Conservation (phyloP, 2,113 vertebrate species). For the Sigmodon hispidus region DNA sequence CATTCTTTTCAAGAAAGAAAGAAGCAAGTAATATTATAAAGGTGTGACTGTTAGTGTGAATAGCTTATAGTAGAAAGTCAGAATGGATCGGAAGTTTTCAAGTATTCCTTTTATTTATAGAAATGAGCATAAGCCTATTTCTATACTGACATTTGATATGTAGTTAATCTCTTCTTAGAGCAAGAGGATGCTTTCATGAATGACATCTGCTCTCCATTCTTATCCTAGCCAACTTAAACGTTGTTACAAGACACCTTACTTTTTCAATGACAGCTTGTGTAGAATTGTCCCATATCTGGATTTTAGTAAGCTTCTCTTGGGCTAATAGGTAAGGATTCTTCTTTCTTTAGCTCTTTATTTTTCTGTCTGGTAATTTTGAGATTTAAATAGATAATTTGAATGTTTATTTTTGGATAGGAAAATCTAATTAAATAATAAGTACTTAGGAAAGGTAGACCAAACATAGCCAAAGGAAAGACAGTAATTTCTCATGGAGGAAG, state of each 20-base stretch:
- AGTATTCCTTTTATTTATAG: not conserved
- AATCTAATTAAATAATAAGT: not conserved
- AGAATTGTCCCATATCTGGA: not conserved
- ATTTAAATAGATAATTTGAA: conserved; percentile 24
- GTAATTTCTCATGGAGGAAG: not conserved
- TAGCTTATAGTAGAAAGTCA: not conserved
- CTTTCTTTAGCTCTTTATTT: not conserved
- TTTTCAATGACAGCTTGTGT: not conserved
- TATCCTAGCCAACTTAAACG: not conserved
- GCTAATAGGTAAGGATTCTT: not conserved
- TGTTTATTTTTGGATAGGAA: not conserved
- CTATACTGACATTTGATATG: not conserved
- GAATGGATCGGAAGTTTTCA: conserved; percentile 22
- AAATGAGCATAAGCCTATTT: not conserved
- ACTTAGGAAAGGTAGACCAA: not conserved
- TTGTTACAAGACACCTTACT: not conserved
- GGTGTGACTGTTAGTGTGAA: not conserved
- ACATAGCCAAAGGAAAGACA: not conserved
- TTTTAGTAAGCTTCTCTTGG: not conserved
- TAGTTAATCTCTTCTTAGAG: not conserved
- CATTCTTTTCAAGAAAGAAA: not conserved
- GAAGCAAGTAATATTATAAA: not conserved
- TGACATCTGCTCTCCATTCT: not conserved
- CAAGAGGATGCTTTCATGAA: not conserved
- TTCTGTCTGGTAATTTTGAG: not conserved